These are phyloP conservation scores for Electrophaes corylata DNA, from an alignment of 2,888 invertebrate species.

Conservation along the genomic window DNA sequence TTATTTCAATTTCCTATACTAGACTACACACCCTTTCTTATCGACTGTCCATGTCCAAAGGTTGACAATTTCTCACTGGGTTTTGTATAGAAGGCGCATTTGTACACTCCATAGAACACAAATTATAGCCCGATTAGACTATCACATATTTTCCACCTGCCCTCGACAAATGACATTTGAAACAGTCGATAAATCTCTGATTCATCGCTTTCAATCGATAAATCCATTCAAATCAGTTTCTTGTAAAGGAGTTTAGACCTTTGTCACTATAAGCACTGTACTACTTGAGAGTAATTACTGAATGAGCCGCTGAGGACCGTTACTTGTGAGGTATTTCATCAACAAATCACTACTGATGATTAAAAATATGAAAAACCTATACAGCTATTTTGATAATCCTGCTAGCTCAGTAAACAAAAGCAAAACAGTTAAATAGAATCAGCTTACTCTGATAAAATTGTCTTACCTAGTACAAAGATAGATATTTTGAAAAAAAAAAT, in stretches of 20 bases:
- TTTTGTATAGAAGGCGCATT: background rate
- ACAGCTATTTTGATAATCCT: no score
- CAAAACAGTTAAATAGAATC: no score
- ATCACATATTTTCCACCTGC: constrained; percentile 24
- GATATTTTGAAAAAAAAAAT: no score
- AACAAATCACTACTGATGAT: no score
- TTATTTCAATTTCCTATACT: no score
- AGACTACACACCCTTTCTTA: background rate
- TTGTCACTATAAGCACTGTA: background rate
- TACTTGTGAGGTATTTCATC: background rate
- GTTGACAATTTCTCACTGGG: constrained; percentile 3
- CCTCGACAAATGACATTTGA: constrained; percentile 18
- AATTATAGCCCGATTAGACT: constrained; percentile 18
- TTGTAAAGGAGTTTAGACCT: background rate
- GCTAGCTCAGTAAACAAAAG: no score
- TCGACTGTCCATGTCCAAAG: background rate
- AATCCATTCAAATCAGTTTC: constrained; percentile 16
- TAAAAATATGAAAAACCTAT: no score
- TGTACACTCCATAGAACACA: constrained; percentile 7
- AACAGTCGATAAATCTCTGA: constrained; percentile 26
- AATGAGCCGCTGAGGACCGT: no score
- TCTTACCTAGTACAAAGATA: no score
- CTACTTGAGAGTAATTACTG: background rate
- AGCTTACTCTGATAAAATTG: no score
- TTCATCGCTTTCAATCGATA: constrained; percentile 26